Evolutionary conservation across 2,797 vertebrate species (phyloP).

Genomic region (Nannoperca australis): DNA sequence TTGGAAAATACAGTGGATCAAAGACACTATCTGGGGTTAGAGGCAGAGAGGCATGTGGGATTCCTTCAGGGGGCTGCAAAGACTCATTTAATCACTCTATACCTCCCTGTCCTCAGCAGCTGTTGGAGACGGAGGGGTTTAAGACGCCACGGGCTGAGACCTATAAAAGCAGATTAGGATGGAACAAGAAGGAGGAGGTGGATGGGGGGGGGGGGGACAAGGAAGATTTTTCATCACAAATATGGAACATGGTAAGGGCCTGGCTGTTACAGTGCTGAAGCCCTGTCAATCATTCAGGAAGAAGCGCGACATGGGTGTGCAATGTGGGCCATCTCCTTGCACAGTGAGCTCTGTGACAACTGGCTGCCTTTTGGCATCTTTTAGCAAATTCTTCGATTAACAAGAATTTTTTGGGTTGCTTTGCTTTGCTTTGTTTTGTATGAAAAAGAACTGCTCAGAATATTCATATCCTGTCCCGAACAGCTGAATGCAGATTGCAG

Average conservation of each 20-base stretch:
- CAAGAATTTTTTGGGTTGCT: slow-evolving; percentile 14
- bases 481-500: slow-evolving; percentile 69
- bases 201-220: slow-evolving; percentile 37
- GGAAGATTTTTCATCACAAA: slow-evolving; percentile 58
- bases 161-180: slow-evolving; percentile 81
- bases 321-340: slow-evolving; percentile 25
- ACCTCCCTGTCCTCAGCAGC: slow-evolving; percentile 80
- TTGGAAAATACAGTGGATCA: slow-evolving; percentile 71
- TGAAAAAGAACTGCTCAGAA: slow-evolving; percentile 64
- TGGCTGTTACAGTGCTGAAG: slow-evolving; percentile 29
- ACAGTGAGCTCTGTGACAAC: slow-evolving; percentile 31
- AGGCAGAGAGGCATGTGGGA: slow-evolving; percentile 71
- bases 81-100: slow-evolving; percentile 78
- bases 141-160: slow-evolving; percentile 77
- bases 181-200: slow-evolving; percentile 60
- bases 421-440: slow-evolving; percentile 35
- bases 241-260: slow-evolving; percentile 54
- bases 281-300: slow-evolving; percentile 57
- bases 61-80: slow-evolving; percentile 73
- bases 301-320: slow-evolving; percentile 20
- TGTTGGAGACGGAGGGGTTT: slow-evolving; percentile 77
- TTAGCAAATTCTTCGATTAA: slow-evolving; percentile 55
- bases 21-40: slow-evolving; percentile 69
- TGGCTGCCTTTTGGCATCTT: slow-evolving; percentile 40
- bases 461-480: slow-evolving; percentile 72